Evolutionary conservation across 2,797 vertebrate genomes (phyloP), one percentile per base, ranked within the genome.

Genomic region (Cirrhinus molitorella): DNA sequence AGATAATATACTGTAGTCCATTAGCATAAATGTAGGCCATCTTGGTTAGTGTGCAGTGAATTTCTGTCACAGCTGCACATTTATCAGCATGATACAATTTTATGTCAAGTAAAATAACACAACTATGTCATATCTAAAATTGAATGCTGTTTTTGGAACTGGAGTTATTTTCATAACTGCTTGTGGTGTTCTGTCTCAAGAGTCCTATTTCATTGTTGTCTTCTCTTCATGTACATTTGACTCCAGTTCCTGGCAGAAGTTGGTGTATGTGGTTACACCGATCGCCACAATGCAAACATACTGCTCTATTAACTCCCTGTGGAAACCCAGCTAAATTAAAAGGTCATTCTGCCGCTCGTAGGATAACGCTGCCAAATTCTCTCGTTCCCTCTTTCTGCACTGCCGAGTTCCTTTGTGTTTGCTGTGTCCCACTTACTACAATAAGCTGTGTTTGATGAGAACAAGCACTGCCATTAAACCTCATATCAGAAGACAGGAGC

Each of bases 281-380:
- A 31, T 21, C 17, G 0, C 17, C 57, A 49, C 45, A 66, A 66
- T 51, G 45, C 59, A 66, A 23, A 51, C 45, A 67, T 19, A 4
- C 77, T 67, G 77, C 77, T 79, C 21, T 65, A 53, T 67, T 67
- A 67, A 67, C 61, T 67, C 28, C 1, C 21, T 79, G 31, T 67
- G 47, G 11, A 53, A 79, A 13, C 40, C 57, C 37, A 28, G 31
- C 59, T 40, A 25, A 23, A 66, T 19, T 16, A 67, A 55, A 53
- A 67, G 47, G 14, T 79, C 63, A 25, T 25, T 67, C 61, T 40
- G 53, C 45, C 23, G 28, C n/a, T n/a, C 40, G 23, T 6, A 0
- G 7, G n/a, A 21, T 8, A 61, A 45, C 23, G 9, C 34, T 66
- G 61, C 45, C 76, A 67, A 17, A 51, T 37, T 17, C 12, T 28